phyloP scores from a whole-genome alignment of 2,113 vertebrate species.

The Anhinga anhinga region DNA sequence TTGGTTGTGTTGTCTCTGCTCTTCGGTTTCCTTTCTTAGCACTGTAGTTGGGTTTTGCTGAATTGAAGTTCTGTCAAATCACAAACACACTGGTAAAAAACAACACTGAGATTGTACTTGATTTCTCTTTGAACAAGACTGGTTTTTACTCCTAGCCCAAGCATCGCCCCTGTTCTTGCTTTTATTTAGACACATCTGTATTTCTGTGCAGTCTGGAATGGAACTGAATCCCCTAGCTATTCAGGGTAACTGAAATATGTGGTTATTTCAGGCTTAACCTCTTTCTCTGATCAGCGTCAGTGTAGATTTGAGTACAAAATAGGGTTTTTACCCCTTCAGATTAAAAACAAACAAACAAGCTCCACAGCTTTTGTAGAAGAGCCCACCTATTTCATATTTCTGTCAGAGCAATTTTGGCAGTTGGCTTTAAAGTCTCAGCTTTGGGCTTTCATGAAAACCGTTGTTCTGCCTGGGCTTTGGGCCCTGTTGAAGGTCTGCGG shows the following conservation, averaged over 20 bases:
- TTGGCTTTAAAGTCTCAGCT: neutral
- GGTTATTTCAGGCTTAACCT: neutral
- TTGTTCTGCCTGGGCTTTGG: neutral
- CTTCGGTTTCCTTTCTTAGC: neutral
- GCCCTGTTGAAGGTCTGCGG: neutral
- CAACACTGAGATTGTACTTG: neutral
- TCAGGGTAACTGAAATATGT: neutral
- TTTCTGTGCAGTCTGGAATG: neutral
- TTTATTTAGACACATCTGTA: neutral
- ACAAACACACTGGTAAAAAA: neutral
- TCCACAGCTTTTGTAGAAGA: neutral
- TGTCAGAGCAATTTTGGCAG: neutral
- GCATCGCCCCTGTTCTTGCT: accelerated
- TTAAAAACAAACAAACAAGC: neutral
- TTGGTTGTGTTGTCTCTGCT: neutral
- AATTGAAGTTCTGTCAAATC: neutral
- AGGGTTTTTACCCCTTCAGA: neutral
- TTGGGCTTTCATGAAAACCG: neutral
- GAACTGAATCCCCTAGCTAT: neutral
- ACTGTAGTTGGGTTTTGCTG: neutral
- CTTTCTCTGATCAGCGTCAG: neutral
- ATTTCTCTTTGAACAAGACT: neutral
- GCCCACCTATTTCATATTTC: neutral
- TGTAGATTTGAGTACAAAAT: neutral
- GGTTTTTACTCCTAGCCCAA: neutral